Percentiles rank a stretch among this genome's conserved stretches.
Evolutionary conservation across 1,140 invertebrate species (phyloP).

Genomic region (Aplysia californica): DNA sequence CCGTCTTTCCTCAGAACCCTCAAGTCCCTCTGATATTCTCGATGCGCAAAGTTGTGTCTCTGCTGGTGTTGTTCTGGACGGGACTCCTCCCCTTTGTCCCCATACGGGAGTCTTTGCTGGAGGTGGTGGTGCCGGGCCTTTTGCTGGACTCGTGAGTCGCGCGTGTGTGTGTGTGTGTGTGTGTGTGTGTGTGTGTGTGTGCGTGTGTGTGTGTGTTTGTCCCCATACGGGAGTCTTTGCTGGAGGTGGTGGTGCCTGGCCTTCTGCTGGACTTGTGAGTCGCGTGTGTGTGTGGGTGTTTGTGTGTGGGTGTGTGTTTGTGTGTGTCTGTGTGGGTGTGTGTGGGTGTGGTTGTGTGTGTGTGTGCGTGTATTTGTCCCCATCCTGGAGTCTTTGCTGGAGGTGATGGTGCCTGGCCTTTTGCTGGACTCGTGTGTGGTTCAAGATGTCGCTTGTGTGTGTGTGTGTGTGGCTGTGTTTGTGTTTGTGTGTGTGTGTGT

Average conservation of each 20-base stretch:
- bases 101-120: conserved; percentile 77
- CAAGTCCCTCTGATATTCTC: conserved; percentile 78
- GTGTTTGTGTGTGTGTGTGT: too few species aligned
- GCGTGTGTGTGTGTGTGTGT: too few species aligned
- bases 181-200: too few species aligned
- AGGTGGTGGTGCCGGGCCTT: conserved; percentile 77
- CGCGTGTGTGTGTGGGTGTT: too few species aligned
- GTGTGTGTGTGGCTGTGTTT: too few species aligned
- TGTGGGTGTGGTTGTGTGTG: conserved; percentile 76
- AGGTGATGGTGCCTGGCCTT: conserved; percentile 77
- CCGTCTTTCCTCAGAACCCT: too few species aligned
- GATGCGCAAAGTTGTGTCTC: conserved; percentile 71
- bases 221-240: conserved; percentile 77
- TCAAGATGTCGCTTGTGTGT: too few species aligned
- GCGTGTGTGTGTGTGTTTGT: too few species aligned
- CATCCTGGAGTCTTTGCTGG: conserved; percentile 77
- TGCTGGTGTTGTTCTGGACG: conserved; percentile 75
- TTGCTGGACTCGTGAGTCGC: conserved; percentile 56
- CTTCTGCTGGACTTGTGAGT: conserved; percentile 66
- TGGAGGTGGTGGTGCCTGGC: conserved; percentile 78
- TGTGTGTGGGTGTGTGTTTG: too few species aligned
- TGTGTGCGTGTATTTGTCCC: conserved; percentile 79
- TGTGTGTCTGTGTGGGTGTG: too few species aligned
- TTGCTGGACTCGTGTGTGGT: conserved; percentile 60
- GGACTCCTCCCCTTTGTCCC: conserved; percentile 80